Evolutionary conservation across 2,888 invertebrate species (phyloP).

Genomic region (Eristalis pertinax): DNA sequence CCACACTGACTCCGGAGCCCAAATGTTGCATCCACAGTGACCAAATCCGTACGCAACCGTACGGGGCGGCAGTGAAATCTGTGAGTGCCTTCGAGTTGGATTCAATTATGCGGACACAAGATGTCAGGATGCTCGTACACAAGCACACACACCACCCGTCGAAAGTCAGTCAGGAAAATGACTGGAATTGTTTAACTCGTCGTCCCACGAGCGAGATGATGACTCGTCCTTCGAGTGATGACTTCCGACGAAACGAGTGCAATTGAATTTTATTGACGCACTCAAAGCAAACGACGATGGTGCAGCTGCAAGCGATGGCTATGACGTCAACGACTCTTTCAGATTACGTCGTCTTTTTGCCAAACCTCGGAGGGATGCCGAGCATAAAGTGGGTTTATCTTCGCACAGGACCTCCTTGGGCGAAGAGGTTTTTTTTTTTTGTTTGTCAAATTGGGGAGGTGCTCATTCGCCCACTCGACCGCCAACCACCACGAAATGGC

Average conservation of each 20-base stretch:
- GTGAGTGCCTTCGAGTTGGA: constrained; percentile 27
- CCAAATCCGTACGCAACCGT: neutral
- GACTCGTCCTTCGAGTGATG: constrained; percentile 20
- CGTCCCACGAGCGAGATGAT: constrained; percentile 25
- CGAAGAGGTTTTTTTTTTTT: neutral
- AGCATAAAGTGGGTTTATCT: too few species aligned
- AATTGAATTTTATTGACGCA: constrained; percentile 54
- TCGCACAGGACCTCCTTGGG: too few species aligned
- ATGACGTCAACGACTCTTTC: constrained; percentile 52
- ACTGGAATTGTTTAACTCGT: constrained; percentile 45
- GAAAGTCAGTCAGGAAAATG: constrained; percentile 9
- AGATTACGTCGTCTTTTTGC: constrained; percentile 9
- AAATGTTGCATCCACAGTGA: neutral
- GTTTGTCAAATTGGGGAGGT: neutral
- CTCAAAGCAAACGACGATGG: constrained; percentile 34
- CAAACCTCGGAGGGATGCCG: too few species aligned
- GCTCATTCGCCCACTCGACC: neutral
- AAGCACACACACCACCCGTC: neutral
- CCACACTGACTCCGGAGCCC: neutral
- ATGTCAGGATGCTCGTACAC: neutral
- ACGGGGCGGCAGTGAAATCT: constrained; percentile 14
- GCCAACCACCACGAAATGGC: neutral
- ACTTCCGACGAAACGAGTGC: constrained; percentile 8
- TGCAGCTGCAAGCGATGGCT: neutral
- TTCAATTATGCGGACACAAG: constrained; percentile 37